Evolutionary conservation across 2,113 vertebrate genomes (phyloP).

Genomic region (Dascyllus trimaculatus): DNA sequence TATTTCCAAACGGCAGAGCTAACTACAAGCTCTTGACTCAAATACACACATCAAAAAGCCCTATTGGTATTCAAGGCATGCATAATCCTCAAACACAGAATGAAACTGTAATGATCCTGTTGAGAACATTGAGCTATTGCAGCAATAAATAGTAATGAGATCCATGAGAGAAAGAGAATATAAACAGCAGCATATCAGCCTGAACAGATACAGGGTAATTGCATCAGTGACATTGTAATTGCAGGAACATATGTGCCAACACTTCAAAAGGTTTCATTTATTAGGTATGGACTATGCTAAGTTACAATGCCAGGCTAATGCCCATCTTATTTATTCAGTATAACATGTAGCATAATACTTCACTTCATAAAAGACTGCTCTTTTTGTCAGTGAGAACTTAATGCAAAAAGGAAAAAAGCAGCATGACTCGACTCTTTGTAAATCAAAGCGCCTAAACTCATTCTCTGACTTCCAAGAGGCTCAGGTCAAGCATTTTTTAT

Average conservation of each 20-base stretch:
- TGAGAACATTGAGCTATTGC: neutral
- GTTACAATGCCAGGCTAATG: neutral
- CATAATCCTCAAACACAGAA: constrained; percentile 17
- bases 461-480: constrained; percentile 6
- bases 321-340: constrained; percentile 11
- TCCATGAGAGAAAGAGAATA: neutral
- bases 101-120: constrained; percentile 32
- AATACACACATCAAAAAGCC: neutral
- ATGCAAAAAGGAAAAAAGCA: neutral
- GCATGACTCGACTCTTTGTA: neutral
- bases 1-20: neutral
- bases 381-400: neutral
- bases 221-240: neutral
- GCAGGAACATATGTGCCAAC: neutral
- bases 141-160: constrained; percentile 17
- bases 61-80: constrained; percentile 15
- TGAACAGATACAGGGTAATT: neutral
- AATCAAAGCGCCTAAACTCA: constrained; percentile 34
- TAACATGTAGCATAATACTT: neutral
- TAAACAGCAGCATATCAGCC: constrained; percentile 3
- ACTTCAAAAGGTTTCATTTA: constrained; percentile 10
- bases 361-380: neutral
- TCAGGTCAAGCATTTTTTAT: neutral
- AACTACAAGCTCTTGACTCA: neutral
- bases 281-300: neutral